Evolutionary conservation across 2,113 vertebrate species (phyloP), one percentile per base, ranked within the genome.

Genomic region (Reinhardtius hippoglossoides): DNA sequence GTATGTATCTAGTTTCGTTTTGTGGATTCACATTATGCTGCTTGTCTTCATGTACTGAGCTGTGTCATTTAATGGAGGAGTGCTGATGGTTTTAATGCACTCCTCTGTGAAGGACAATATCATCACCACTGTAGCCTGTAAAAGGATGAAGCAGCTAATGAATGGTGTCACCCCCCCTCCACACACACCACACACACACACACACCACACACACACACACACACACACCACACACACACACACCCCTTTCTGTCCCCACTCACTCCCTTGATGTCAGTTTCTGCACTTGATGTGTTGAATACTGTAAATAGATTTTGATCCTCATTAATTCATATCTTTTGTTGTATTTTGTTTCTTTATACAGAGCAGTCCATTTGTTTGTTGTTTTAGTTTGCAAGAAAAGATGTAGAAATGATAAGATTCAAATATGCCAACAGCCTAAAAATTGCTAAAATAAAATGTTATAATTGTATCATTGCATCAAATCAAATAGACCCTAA

Each of bases 101-200:
- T 82, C 64, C 56, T 46, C 67, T 60, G 27, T 81, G 78, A 87
- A 89, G 85, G 82, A 80, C 70, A 75, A 87, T 63, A 84, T 81
- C 52, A 59, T 14, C 46, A 23, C 26, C 50, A 56, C 37, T 67
- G 21, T 48, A 70, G 68, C 46, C 46, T 52, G 66, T 85, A 60
- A 83, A 74, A 63, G 18, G 74, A 85, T 71, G 61, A 58, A 69
- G 61, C 20, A 18, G 50, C 64, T 80, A 52, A 72, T 76, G 71
- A 78, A 66, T 71, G 63, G 58, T 70, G 48, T 35, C 69, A 74
- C 69, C 27, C 27, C 27, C 27, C 27, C 27, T n/a, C n/a, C n/a
- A 1, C 23, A 1, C 23, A 1, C 23, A 24, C 23, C 23, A 24
- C 23, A 24, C 23, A 24, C 23, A 24, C 23, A 1, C 23, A n/a